These are phyloP conservation scores for Protobothrops flavoviridis DNA, from an alignment of 2,113 vertebrate species.

Conservation along the genomic window DNA sequence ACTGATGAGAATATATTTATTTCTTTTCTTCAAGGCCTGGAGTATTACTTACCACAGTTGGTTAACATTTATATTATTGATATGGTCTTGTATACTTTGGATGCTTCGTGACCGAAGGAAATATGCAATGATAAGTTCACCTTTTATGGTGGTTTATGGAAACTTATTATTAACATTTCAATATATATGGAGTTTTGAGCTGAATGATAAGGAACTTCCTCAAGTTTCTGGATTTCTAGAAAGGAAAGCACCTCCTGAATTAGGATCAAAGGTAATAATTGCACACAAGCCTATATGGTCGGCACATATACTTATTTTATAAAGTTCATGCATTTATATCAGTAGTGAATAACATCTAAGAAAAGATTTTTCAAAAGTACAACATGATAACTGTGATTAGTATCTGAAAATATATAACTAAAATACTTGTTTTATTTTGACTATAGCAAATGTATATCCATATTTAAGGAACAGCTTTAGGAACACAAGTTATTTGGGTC, in stretches of 20 bases:
- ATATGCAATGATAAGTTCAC: slow-evolving; percentile 94
- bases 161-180: slow-evolving; percentile 88
- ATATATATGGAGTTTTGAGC: slow-evolving; percentile 93
- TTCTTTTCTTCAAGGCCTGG: slow-evolving; percentile 78
- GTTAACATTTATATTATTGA: slow-evolving; percentile 92
- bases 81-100: slow-evolving; percentile 96
- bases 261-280: slow-evolving; percentile 86
- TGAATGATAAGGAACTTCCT: slow-evolving; percentile 65
- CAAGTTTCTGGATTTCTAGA: slow-evolving; percentile 80
- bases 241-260: slow-evolving; percentile 78
- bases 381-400: not conserved
- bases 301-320: not conserved
- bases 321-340: not conserved
- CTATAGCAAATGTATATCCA: not conserved
- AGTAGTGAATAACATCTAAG: not conserved
- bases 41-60: slow-evolving; percentile 99
- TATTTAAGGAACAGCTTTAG: not conserved
- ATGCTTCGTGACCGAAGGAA: slow-evolving; percentile 93
- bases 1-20: not conserved
- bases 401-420: not conserved
- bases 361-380: not conserved
- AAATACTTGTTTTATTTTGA: not conserved
- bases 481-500: not conserved
- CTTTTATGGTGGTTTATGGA: slow-evolving; percentile 95
- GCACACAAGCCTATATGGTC: not conserved